phyloP scores from a whole-genome alignment of 2,797 vertebrate genomes.

The Peromyscus nudipes region DNA sequence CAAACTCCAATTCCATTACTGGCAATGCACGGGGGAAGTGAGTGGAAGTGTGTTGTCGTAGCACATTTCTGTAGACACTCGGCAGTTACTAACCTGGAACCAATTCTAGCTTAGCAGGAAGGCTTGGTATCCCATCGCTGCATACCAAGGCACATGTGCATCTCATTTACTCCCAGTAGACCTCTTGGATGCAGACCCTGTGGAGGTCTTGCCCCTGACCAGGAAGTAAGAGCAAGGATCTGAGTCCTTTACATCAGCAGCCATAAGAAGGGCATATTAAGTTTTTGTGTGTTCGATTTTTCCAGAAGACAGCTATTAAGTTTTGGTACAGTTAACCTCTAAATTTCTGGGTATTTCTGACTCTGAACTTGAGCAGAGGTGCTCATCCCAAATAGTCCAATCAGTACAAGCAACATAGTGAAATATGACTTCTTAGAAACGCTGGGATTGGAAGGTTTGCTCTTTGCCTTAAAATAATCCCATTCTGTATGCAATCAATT shows the following conservation, averaged over 20 bases:
- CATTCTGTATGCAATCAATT: constrained; percentile 7
- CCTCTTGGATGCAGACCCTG: constrained; percentile 7
- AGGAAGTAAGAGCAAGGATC: background rate
- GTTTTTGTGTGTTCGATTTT: background rate
- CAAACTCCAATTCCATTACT: background rate
- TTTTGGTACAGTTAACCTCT: background rate
- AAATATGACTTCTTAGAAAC: constrained; percentile 24
- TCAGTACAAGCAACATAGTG: background rate
- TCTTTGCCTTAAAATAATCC: constrained; percentile 11
- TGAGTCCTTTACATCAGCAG: background rate
- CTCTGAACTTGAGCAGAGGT: background rate
- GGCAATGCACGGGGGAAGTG: background rate
- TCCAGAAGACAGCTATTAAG: background rate
- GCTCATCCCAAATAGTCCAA: background rate
- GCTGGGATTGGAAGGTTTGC: background rate
- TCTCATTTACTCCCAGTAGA: background rate
- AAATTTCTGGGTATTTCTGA: constrained; percentile 19
- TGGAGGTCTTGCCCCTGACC: background rate
- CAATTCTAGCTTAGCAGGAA: background rate
- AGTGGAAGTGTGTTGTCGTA: background rate
- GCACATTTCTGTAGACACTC: background rate
- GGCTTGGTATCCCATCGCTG: background rate
- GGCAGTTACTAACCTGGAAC: constrained; percentile 16
- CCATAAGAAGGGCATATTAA: background rate
- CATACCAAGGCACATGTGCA: constrained; percentile 6